Evolutionary conservation across 2,797 vertebrate genomes (phyloP), one percentile per base, ranked within the genome.

Genomic region (Enoplosus armatus): DNA sequence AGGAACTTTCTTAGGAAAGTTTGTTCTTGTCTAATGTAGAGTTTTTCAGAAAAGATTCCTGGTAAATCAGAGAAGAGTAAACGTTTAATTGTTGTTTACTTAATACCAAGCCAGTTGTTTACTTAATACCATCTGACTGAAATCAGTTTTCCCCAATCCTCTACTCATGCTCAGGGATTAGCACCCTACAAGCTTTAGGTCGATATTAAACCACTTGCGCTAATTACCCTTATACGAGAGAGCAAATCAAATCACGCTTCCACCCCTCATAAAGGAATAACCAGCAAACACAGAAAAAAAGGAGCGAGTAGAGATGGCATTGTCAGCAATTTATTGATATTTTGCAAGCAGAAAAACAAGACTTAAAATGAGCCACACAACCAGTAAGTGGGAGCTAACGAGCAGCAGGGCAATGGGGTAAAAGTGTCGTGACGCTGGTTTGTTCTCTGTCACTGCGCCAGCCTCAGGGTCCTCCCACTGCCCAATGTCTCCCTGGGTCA

Each of bases 361-460:
- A 98, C 98, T 99, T 97, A 99, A 96, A 96, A 99, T 99, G 93
- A 99, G 97, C 98, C 98, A 99, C 95, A 99, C 98, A 62, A 99
- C 98, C 95, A 99, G 97, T 95, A 99, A 95, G 94, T 99, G 98
- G 64, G 98, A 99, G 96, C 98, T 99, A 97, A 99, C 98, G 80
- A 99, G 98, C 94, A 99, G 97, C 95, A 99, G 96, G 93, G 98
- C 98, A 94, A 99, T 98, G 92, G 98, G 98, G 91, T 99, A 99
- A 98, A 99, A 99, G 97, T 99, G 98, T 90, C 98, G 97, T 85
- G 98, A 98, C 88, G 98, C 97, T 92, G 98, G 97, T 97, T 99
- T 99, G 96, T 97, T 97, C 94, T 98, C 97, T 93, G 95, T 96
- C 94, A 97, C 91, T 91, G 96, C 94, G 94, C 97, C 97, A 84